Evolutionary conservation across 2,888 invertebrate genomes (phyloP), one percentile per base, ranked within the genome.

Genomic region (Nezara viridula): DNA sequence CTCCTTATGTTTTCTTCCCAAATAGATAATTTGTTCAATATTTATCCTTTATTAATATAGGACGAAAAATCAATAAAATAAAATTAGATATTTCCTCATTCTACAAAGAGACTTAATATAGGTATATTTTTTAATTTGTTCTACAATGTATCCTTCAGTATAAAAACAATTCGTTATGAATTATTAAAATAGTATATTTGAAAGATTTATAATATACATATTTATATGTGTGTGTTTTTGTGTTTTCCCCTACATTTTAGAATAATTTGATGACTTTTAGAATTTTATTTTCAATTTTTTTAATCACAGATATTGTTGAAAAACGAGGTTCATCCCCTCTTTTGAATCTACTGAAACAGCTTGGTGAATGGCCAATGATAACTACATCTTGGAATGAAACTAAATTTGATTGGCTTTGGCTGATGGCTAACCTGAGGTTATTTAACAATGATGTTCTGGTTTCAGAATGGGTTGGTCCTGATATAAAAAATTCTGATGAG

Each of bases 311-410:
- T 88, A 94, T 96, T 90, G 94, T 98, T 90, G 94, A 96, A 91
- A 94, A 94, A 91, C 95, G 97, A 89, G 96, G 95, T 12, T 95
- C 96, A 91, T 94, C 94, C 90, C 98, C 98, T 0, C 93, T 98
- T 60, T 92, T 96, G 88, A 94, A 95, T 88, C 93, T 96, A 52
- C 93, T 98, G 55, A 93, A 95, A 47, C 93, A 95, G 50, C 94
- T 98, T 14, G 98, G 98, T 44, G 97, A 98, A 4, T 98, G 98
- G 98, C 98, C 98, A 0, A 95, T 98, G 77, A 92, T 96, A 47
- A 94, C 94, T 90, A 92, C 93, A 0, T 92, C 93, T 21, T 98
- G 98, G 98, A 94, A 95, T 88, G 92, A 93, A 12, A 92, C 93
- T 0, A 93, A 94, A 40, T 97, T 97, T 91, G 95, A 96, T 92